Base-by-base conservation (phyloP, 2,888 invertebrate genomes). In the Agrochola circellaris region DNA sequence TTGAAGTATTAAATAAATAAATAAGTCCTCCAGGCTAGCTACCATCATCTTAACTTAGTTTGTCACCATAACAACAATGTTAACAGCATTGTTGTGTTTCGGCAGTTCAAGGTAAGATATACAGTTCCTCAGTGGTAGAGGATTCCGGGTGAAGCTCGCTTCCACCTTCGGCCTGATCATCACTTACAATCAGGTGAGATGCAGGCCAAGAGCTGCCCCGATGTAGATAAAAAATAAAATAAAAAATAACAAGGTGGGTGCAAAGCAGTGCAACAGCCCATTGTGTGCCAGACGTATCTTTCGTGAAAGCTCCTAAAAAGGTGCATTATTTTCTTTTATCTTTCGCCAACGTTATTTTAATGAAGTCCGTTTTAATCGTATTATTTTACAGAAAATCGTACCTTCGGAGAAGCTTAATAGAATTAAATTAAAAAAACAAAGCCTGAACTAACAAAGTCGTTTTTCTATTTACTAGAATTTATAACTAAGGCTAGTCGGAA, bases 391-490 rank as follows among this genome's bases (percentile, higher is more conserved):
- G 9, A 23, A 17, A 56, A 70, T 26, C 20, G 11, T 20, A n/a
- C 45, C 5, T 8, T 7, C 11, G 30, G 61, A 65, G 26, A 61
- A 69, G 0, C 23, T 42, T 48, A 15, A 23, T 48, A 23, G n/a
- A 68, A 72, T 56, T 56, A 38, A 81, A 72, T 72, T 78, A n/a
- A 15, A 71, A 34, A 83, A 77, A 68, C 17, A 58, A n/a, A 42
- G 20, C 1, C 15, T 17, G 26, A 69, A 48, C 23, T 17, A n/a
- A 42, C 2, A 42, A 42, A 11, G 17, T 17, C 9, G 17, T 30
- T 48, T 13, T 61, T 64, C 56, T 60, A 74, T 60, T 67, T 20
- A 8, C 38, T 38, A 30, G 15, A 75, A 71, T 65, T 80, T 72
- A 54, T 64, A 23, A 23, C 38, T 38, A 17, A 38, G 15, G 48